Base-by-base conservation (phyloP, 1,140 invertebrate species). In the Maniola jurtina region DNA sequence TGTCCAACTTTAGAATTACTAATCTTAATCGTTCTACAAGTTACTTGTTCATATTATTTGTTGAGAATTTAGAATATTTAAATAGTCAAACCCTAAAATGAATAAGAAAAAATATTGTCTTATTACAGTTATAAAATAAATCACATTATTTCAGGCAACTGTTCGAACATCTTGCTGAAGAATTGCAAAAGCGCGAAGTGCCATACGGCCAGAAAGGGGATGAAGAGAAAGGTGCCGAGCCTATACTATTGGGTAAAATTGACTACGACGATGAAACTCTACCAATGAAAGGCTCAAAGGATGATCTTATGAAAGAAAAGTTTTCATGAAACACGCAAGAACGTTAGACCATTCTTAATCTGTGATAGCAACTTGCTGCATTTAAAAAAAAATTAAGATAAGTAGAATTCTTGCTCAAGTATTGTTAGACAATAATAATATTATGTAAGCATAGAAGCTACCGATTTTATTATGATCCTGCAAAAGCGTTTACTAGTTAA, bases 211-310 rank as follows among this genome's bases (percentile, higher is more conserved):
- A 83, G 10, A 70, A 80, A 0, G 72, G 65, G 0, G 14, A 81
- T n/a, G 78, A 83, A 35, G 76, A 86, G 14, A 81, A 83, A 38
- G 85, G 84, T 5, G 80, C 81, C 0, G 84, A 86, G 52, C 86
- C 88, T 7, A 62, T 88, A 5, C 69, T 88, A 14, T n/a, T 86
- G 6, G 72, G 77, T 0, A 77, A 64, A 52, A 65, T 86, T 0
- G 79, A 88, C 35, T 86, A 79, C 25, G 76, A 82, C 11, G 88
- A 90, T 16, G 88, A 90, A 58, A 88, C 84, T 5, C 55, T 87
- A 34, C 88, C 88, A 5, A 60, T 89, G 2, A 87, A 80, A 57
- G 74, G 52, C 6, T 45, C 42, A 45, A 45, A 45, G 42, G 42
- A 45, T n/a, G 55, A 75, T 57, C 79, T 77, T 7, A 82, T 75